Conservation (phyloP, 2,113 vertebrate genomes). For the Pollimyrus isidori region DNA sequence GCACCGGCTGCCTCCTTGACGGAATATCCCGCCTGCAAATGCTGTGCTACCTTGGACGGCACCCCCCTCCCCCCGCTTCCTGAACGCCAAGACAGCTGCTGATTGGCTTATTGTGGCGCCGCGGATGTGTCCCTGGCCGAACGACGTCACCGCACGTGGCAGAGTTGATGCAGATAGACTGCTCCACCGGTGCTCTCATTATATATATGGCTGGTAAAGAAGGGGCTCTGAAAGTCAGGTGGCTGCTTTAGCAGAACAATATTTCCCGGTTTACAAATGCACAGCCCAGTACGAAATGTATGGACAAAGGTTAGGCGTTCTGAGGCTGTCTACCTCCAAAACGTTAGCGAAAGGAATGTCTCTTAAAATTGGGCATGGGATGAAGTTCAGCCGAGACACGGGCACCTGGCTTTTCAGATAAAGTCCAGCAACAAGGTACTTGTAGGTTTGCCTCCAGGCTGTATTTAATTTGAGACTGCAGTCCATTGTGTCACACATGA, state of each 20-base stretch:
- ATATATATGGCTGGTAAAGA: conserved; percentile 52
- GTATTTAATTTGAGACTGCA: conserved; percentile 28
- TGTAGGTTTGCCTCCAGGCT: conserved; percentile 39
- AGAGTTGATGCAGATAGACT: conserved; percentile 39
- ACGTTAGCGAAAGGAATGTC: neutral
- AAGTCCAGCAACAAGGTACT: conserved; percentile 18
- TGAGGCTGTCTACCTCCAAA: neutral
- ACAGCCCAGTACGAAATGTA: neutral
- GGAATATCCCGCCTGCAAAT: neutral
- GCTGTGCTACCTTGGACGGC: neutral
- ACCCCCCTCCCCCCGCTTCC: neutral
- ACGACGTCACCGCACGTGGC: neutral
- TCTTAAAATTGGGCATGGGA: conserved; percentile 12
- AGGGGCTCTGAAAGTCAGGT: conserved; percentile 84
- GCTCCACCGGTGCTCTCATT: conserved; percentile 21
- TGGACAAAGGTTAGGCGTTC: neutral
- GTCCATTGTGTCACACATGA: conserved; percentile 25
- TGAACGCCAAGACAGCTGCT: neutral
- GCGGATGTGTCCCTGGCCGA: neutral
- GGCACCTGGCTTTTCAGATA: conserved; percentile 42
- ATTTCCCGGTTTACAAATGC: neutral
- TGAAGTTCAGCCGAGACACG: conserved; percentile 13
- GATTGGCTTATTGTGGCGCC: neutral
- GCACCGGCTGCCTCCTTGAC: neutral
- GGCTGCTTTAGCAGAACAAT: conserved; percentile 56